Percentiles rank a stretch among this genome's conserved stretches.
Conservation (phyloP, 2,888 invertebrate genomes). For the Malthinus seriepunctatus region DNA sequence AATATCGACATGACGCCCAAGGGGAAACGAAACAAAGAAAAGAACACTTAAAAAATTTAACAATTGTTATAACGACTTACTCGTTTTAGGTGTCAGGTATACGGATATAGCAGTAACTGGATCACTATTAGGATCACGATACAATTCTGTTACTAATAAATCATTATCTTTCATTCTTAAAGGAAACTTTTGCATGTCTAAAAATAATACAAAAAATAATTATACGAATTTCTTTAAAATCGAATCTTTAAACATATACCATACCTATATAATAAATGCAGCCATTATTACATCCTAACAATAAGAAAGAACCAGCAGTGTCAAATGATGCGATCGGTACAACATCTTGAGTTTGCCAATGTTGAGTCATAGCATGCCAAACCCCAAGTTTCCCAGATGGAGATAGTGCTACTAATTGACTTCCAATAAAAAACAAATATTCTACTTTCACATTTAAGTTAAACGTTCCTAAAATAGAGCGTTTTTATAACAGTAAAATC, state of each 20-base stretch:
- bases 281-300: slow-evolving; percentile 95
- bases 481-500: background rate
- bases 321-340: slow-evolving; percentile 95
- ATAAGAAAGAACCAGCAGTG: slow-evolving; percentile 93
- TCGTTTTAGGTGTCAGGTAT: slow-evolving; percentile 98
- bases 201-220: slow-evolving; percentile 34
- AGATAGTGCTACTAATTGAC: slow-evolving; percentile 94
- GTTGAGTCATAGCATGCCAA: slow-evolving; percentile 99
- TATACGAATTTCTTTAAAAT: background rate
- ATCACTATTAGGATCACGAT: slow-evolving; percentile 92
- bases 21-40: slow-evolving; percentile 6
- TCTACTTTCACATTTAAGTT: slow-evolving; percentile 92
- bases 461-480: slow-evolving; percentile 72
- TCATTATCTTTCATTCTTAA: slow-evolving; percentile 99
- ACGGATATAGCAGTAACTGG: slow-evolving; percentile 98
- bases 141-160: slow-evolving; percentile 93
- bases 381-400: slow-evolving; percentile 94
- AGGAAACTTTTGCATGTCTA: slow-evolving; percentile 99
- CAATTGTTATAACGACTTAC: slow-evolving; percentile 61
- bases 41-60: background rate
- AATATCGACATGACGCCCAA: slow-evolving; percentile 9
- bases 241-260: slow-evolving; percentile 5
- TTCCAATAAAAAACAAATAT: slow-evolving; percentile 96
- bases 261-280: slow-evolving; percentile 95
- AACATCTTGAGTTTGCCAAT: slow-evolving; percentile 98